phyloP scores from a whole-genome alignment of 2,888 invertebrate genomes.

The Apotomis betuletana region DNA sequence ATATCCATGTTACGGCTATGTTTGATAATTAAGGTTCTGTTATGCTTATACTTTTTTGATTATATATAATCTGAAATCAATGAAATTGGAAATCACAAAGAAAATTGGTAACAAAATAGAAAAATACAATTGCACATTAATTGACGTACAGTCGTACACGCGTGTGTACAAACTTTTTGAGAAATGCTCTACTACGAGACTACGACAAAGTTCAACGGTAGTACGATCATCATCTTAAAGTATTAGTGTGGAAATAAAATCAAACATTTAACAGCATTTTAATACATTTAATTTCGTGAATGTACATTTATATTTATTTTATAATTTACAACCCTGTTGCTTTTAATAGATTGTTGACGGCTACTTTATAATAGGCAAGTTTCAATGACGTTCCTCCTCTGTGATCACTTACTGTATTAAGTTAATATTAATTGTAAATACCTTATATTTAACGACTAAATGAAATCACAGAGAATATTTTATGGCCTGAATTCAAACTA shows the following conservation, averaged over 20 bases:
- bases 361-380: constrained; percentile 13
- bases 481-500: constrained; percentile 50
- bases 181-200: too few species aligned
- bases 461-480: constrained; percentile 55
- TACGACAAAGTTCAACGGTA: too few species aligned
- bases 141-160: too few species aligned
- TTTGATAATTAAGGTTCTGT: too few species aligned
- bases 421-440: constrained; percentile 20
- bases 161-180: too few species aligned
- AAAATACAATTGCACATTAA: too few species aligned
- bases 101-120: too few species aligned
- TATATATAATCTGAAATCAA: too few species aligned
- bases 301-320: constrained; percentile 56
- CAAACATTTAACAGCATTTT: neutral
- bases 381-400: constrained; percentile 22
- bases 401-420: constrained; percentile 25
- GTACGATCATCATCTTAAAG: too few species aligned
- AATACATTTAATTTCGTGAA: constrained; percentile 70
- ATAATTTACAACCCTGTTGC: constrained; percentile 69
- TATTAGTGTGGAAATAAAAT: neutral
- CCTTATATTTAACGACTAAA: constrained; percentile 47
- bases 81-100: too few species aligned
- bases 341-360: constrained; percentile 31
- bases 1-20: too few species aligned
- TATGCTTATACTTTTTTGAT: too few species aligned